Evolutionary conservation across 2,113 vertebrate species (phyloP), one percentile per base, ranked within the genome.

Genomic region (Nibea coibor): DNA sequence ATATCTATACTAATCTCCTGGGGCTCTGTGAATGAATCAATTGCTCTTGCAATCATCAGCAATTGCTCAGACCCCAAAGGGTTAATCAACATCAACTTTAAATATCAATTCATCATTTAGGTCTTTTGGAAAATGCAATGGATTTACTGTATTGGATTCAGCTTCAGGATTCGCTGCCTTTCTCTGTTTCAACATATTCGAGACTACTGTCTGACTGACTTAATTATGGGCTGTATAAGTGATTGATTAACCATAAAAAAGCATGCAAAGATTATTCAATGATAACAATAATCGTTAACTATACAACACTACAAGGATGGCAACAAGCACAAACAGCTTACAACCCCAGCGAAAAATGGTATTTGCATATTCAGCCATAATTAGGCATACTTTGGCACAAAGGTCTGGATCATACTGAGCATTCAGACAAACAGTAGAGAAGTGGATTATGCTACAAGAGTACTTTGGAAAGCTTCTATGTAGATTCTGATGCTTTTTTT

Each of bases 391-490:
- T 73, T 47, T 80, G 43, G 24, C 56, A 53, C 42, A 72, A 72
- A 45, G 57, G 35, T 58, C 22, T 68, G 17, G 28, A 80, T 70
- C 17, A 77, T 26, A 66, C 10, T 57, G 31, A 65, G 58, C 67
- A 79, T 82, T 66, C 62, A 47, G 71, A 72, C 42, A 63, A 61
- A 67, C 12, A 31, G 47, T 3, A 53, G 19, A 71, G 43, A 64
- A 42, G 66, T 81, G 35, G 57, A 79, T 86, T 79, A 80, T 73
- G 22, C 42, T 45, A 59, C 26, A 65, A 42, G 48, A 71, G 59
- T 22, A 28, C 12, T 73, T 61, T 81, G 28, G 16, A 19, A 58
- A 58, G 43, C 53, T 47, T 47, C 5, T 45, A 22, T 62, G 19
- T 11, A 51, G 12, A 45, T 54, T 47, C 22, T 42, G n/a, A 53